phyloP scores from a whole-genome alignment of 2,113 vertebrate species.

The Otocyon megalotis region DNA sequence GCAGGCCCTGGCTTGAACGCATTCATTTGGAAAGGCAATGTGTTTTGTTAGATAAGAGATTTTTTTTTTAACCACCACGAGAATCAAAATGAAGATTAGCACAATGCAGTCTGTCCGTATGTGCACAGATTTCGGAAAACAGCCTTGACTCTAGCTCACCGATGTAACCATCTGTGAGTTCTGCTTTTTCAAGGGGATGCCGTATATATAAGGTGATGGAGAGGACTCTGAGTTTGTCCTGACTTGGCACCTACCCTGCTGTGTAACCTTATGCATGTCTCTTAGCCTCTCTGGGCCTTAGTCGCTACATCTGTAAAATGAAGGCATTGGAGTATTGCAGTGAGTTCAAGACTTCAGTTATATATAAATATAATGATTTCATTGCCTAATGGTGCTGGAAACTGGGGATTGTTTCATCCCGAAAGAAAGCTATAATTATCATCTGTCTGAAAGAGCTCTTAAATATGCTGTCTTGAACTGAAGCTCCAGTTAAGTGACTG shows the following conservation, averaged over 20 bases:
- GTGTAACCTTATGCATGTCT: neutral
- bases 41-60: conserved; percentile 79
- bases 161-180: conserved; percentile 12
- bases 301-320: conserved; percentile 1
- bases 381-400: neutral
- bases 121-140: conserved; percentile 20
- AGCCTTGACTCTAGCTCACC: neutral
- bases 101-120: neutral
- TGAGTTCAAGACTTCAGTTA: neutral
- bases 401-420: neutral
- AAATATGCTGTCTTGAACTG: neutral
- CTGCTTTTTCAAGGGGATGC: neutral
- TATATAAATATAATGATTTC: neutral
- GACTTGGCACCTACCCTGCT: conserved; percentile 1
- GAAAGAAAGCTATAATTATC: neutral
- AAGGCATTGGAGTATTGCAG: neutral
- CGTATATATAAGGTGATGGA: too few species aligned
- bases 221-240: neutral
- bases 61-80: conserved; percentile 59
- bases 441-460: neutral
- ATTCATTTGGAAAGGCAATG: conserved; percentile 77
- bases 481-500: neutral
- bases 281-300: neutral
- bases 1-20: conserved; percentile 81
- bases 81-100: conserved; percentile 76